These are phyloP conservation scores for Heliconius eleuchia DNA, from an alignment of 1,140 invertebrate genomes.

Conservation along the genomic window DNA sequence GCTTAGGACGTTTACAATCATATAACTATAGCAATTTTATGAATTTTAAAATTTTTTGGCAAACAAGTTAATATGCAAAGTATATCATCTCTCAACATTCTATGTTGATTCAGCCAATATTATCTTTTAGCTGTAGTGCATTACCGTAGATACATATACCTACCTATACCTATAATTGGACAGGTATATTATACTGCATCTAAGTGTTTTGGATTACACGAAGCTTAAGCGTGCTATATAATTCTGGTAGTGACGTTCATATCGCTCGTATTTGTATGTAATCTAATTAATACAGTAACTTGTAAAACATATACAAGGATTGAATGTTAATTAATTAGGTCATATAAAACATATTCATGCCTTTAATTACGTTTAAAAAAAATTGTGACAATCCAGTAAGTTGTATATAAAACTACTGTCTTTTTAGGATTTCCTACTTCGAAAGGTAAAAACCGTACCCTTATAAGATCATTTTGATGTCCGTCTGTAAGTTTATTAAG, in stretches of 20 bases:
- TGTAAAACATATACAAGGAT: constrained; percentile 12
- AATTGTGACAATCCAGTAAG: neutral
- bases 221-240: constrained; percentile 12
- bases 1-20: neutral
- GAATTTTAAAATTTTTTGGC: neutral
- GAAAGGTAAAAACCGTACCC: too few relatives aligned
- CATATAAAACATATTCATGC: neutral
- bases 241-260: constrained; percentile 15
- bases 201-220: constrained; percentile 24
- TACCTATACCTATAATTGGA: constrained; percentile 23
- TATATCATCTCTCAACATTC: constrained; percentile 20
- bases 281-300: constrained; percentile 13
- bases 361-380: neutral
- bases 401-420: too few relatives aligned
- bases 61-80: constrained; percentile 11
- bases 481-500: too few relatives aligned
- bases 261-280: neutral
- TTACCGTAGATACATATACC: constrained; percentile 31
- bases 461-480: too few relatives aligned
- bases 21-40: neutral
- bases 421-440: too few relatives aligned
- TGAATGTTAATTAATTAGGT: neutral
- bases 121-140: constrained; percentile 23
- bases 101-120: constrained; percentile 61
- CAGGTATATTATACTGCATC: constrained; percentile 41